Evolutionary conservation across 2,113 vertebrate species (phyloP).

Genomic region (Colinus virginianus): DNA sequence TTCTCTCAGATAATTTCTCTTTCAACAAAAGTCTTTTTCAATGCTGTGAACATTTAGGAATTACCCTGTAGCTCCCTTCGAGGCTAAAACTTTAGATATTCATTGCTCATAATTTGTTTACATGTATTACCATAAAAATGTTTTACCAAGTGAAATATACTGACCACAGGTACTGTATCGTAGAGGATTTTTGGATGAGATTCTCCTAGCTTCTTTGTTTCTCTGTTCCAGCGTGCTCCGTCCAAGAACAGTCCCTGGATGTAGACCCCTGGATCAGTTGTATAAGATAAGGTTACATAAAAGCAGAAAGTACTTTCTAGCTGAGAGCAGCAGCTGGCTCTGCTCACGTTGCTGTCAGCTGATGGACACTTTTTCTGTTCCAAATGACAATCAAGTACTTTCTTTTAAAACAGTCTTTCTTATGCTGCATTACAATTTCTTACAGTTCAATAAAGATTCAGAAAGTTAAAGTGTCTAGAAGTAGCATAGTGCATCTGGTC

Average conservation of each 20-base stretch:
- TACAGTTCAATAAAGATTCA: background rate
- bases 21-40: background rate
- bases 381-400: background rate
- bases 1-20: background rate
- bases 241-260: conserved; percentile 87
- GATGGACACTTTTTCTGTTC: background rate
- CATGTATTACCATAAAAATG: background rate
- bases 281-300: background rate
- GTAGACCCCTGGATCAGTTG: conserved; percentile 83
- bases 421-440: background rate
- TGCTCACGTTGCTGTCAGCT: background rate
- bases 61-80: background rate
- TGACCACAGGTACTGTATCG: conserved; percentile 88
- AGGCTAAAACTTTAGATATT: background rate
- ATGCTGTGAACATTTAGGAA: background rate
- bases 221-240: conserved; percentile 89
- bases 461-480: background rate
- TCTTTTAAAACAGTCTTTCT: too few species aligned
- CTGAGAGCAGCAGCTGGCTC: background rate
- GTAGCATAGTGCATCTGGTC: background rate
- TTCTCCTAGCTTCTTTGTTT: conserved; percentile 85
- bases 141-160: conserved; percentile 22
- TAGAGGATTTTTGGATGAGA: conserved; percentile 89
- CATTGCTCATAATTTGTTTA: background rate
- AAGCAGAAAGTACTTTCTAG: background rate